Percentiles rank a stretch among this genome's conserved stretches.
Conservation (phyloP, 2,113 vertebrate genomes). For the Dicaeum eximium region DNA sequence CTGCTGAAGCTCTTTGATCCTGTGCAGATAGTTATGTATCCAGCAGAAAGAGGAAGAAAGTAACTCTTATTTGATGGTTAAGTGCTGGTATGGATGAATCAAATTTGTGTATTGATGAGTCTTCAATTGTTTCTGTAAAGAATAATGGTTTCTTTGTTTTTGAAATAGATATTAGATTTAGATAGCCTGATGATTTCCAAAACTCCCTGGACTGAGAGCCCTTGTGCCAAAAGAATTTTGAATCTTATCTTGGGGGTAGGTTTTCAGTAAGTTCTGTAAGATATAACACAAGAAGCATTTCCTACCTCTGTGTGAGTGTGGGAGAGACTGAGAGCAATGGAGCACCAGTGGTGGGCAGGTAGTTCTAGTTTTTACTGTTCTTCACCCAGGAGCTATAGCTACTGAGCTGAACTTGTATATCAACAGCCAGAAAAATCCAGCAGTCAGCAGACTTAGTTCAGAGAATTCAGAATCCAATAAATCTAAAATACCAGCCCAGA, state of each 20-base stretch:
- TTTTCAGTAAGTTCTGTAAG: neutral
- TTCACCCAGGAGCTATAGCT: neutral
- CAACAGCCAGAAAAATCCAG: neutral
- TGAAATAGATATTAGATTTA: neutral
- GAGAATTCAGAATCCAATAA: neutral
- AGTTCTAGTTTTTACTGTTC: neutral
- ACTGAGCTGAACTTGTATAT: neutral
- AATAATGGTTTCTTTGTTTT: neutral
- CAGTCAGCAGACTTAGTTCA: neutral
- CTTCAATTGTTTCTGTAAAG: neutral
- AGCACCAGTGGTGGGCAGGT: neutral
- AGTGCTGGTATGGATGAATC: neutral
- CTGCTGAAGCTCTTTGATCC: neutral
- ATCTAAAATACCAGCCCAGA: neutral
- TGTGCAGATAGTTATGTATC: neutral
- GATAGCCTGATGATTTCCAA: neutral
- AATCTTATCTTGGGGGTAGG: neutral
- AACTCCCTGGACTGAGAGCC: neutral
- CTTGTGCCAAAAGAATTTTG: neutral
- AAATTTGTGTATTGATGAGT: neutral
- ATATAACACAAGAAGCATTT: neutral
- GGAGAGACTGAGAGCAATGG: neutral
- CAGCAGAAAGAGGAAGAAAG: neutral
- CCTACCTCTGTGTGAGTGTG: neutral
- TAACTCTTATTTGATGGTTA: neutral